Conservation (phyloP, 1,140 invertebrate genomes). For the Delia radicum region DNA sequence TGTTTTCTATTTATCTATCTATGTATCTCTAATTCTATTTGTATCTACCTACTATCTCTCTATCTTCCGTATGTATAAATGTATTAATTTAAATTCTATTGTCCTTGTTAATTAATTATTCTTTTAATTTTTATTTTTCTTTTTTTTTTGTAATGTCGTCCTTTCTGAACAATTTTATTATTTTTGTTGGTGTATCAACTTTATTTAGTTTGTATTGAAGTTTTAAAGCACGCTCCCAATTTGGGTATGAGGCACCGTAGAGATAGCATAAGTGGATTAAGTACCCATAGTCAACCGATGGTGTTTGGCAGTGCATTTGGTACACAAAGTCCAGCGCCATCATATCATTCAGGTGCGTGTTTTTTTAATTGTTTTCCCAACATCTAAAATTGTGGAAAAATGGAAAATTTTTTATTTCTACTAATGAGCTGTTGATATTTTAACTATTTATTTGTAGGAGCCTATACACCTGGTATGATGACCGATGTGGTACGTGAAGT, state of each 20-base stretch:
- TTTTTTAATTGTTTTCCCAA: no score
- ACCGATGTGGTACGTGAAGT: constrained; percentile 74
- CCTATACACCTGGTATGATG: constrained; percentile 73
- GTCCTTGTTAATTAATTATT: constrained; percentile 29
- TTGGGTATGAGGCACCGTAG: constrained; percentile 56
- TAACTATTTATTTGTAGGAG: constrained; percentile 49
- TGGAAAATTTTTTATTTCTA: no score
- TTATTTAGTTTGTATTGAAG: constrained; percentile 55
- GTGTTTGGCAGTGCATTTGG: constrained; percentile 53
- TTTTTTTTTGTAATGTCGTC: constrained; percentile 31
- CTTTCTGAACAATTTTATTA: constrained; percentile 34
- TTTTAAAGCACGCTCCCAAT: constrained; percentile 55
- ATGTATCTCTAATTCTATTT: not conserved
- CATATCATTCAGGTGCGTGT: constrained; percentile 54
- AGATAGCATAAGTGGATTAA: constrained; percentile 57
- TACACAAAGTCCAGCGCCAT: constrained; percentile 54
- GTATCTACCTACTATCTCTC: not conserved
- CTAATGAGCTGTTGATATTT: no score
- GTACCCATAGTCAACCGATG: constrained; percentile 55
- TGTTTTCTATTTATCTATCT: not conserved
- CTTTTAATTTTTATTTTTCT: constrained; percentile 34
- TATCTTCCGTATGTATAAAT: constrained; percentile 29
- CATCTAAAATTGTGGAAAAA: no score
- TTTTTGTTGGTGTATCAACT: constrained; percentile 34
- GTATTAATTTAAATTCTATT: constrained; percentile 14